phyloP scores from a whole-genome alignment of 2,888 invertebrate genomes.

The Chymomyza amoena region DNA sequence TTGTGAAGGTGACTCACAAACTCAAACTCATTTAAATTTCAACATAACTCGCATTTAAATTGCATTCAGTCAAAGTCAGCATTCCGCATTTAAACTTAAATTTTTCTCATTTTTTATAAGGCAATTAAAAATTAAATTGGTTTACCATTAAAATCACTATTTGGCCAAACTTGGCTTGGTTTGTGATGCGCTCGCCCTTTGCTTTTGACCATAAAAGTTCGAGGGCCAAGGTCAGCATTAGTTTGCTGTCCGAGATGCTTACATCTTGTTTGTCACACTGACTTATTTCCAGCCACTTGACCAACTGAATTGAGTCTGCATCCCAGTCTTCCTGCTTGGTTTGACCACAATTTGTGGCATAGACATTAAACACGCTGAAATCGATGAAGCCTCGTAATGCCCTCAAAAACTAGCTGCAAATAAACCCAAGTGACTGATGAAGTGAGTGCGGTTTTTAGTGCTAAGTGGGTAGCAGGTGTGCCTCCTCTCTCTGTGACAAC shows the following conservation, averaged over 20 bases:
- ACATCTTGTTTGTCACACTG: slow-evolving; percentile 65
- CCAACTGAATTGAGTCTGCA: slow-evolving; percentile 46
- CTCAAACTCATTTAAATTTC: neutral
- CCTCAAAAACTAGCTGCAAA: slow-evolving; percentile 45
- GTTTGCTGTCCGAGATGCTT: neutral
- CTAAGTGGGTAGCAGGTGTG: slow-evolving; percentile 40
- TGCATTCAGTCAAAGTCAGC: neutral
- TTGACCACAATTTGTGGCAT: neutral
- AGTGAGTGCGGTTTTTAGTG: slow-evolving; percentile 20
- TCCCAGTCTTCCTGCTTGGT: neutral
- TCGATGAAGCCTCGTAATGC: slow-evolving; percentile 31
- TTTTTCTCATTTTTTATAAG: slow-evolving; percentile 31
- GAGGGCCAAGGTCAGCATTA: neutral
- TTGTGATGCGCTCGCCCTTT: neutral
- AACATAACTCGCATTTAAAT: neutral
- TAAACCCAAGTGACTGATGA: slow-evolving; percentile 17
- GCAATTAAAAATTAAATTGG: neutral
- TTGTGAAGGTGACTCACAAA: neutral
- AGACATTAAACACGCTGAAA: neutral
- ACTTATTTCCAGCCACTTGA: slow-evolving; percentile 68
- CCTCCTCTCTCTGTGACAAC: slow-evolving; percentile 8
- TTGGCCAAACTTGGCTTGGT: slow-evolving; percentile 20
- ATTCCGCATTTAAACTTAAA: neutral
- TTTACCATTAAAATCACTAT: slow-evolving; percentile 10
- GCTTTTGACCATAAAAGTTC: neutral